Evolutionary conservation across 37 sponge, comb jelly and placozoan genomes (phyloP), one percentile per base, ranked within the genome.

Genomic region (Tethya wilhelma): DNA sequence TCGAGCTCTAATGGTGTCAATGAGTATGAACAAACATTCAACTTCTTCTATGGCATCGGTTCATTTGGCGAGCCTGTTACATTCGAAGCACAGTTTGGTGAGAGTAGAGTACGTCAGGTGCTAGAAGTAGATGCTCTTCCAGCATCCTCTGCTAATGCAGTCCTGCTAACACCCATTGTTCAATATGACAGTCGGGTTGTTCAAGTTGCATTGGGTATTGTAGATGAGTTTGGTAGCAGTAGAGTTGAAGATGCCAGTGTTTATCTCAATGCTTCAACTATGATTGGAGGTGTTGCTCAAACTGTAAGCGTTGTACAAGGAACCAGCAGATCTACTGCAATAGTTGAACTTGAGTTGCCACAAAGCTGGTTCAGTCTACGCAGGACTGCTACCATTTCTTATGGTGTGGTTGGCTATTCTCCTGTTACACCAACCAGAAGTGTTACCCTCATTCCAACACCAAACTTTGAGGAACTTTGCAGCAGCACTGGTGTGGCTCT

Each of bases 281-380:
- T 17, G 19, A 46, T 57, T 26, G 58, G 41, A 43, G 42, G 74
- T 29, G 26, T 26, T 3, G 25, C 40, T 36, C 12, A 7, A 17
- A 71, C 36, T 9, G 62, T 53, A 8, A 71, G 38, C 26, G 33
- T 55, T 14, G 56, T 49, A 3, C 64, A 40, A 37, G 25, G 4
- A 14, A 81, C 82, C 26, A 40, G 44, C 33, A 23, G 40, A 29
- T 74, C 84, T 1, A 64, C 56, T 23, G 72, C 58, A 25, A 2
- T 78, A 14, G 56, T 89, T 0, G 23, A 60, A 38, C 34, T 91
- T 32, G 33, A 44, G 1, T 38, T 91, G 19, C 87, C 87, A 36
- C 34, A 2, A 9, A 38, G 59, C 20, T 91, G 91, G 91, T 87
- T 87, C 44, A n/a, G 5, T 3, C 77, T 41, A 12, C n/a, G 19